Percentiles rank a stretch among this genome's conserved stretches.
Evolutionary conservation across 2,888 invertebrate species (phyloP).

Genomic region (Ethmia dodecea): DNA sequence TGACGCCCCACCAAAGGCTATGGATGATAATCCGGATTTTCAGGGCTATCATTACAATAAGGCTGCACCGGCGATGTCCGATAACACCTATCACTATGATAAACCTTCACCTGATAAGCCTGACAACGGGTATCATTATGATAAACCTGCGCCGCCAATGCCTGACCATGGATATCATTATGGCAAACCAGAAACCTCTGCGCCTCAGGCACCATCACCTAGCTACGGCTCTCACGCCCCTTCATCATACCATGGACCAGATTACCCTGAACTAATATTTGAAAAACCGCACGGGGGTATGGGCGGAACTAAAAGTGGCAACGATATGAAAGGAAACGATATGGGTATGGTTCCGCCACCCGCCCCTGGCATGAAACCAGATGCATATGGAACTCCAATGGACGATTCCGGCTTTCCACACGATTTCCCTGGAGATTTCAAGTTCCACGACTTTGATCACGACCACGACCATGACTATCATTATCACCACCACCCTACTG

Average conservation of each 20-base stretch:
- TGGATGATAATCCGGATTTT: constrained; percentile 43
- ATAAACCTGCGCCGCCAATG: constrained; percentile 36
- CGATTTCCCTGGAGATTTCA: constrained; percentile 64
- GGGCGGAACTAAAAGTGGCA: constrained; percentile 10
- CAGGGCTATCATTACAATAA: constrained; percentile 19
- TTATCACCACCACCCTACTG: constrained; percentile 50
- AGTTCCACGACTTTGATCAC: constrained; percentile 61
- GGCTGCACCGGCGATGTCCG: constrained; percentile 27
- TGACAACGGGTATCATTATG: constrained; percentile 15
- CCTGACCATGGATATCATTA: constrained; percentile 22
- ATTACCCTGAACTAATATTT: constrained; percentile 55
- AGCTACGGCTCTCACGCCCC: constrained; percentile 42
- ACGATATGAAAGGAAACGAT: constrained; percentile 28
- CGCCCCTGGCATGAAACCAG: constrained; percentile 38
- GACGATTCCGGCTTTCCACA: constrained; percentile 64
- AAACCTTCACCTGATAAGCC: constrained; percentile 35
- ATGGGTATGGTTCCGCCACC: constrained; percentile 58
- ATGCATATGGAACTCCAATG: constrained; percentile 29
- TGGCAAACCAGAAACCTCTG: constrained; percentile 35
- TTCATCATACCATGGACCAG: constrained; percentile 34
- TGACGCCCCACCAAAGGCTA: constrained; percentile 29
- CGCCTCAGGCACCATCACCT: constrained; percentile 19
- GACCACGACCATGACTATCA: constrained; percentile 45
- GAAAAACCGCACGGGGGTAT: constrained; percentile 41
- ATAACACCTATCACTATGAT: constrained; percentile 16